A percentile compares a stretch with the other conserved stretches of the same genome.
Evolutionary conservation across 64 coral and sea anemone species (phyloP).

Genomic region (Porites australiensis): DNA sequence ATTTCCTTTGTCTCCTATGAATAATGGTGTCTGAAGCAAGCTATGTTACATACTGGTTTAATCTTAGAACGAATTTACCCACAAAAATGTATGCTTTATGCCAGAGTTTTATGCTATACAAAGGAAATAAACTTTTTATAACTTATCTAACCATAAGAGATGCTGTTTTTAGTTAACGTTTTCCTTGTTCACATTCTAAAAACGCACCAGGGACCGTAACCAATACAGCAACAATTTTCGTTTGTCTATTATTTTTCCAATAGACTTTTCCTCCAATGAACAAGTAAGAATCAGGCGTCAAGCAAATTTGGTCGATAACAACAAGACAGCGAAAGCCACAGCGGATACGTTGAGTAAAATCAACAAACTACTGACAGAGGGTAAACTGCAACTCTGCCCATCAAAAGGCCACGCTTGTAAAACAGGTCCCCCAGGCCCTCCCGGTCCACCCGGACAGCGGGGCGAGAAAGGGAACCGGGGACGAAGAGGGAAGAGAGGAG

Average conservation of each 20-base stretch:
- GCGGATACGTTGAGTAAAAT: neutral
- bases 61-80: too few relatives aligned
- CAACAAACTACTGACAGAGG: constrained; percentile 2
- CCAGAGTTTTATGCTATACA: too few relatives aligned
- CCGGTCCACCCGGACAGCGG: constrained; percentile 25
- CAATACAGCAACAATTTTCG: too few relatives aligned
- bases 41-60: too few relatives aligned
- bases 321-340: neutral
- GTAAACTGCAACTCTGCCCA: neutral
- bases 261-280: neutral
- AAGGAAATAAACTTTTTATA: too few relatives aligned
- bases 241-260: neutral
- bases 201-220: too few relatives aligned
- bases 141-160: too few relatives aligned
- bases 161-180: too few relatives aligned
- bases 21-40: too few relatives aligned
- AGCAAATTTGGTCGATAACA: neutral
- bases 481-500: neutral
- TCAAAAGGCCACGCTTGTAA: neutral
- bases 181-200: too few relatives aligned
- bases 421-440: neutral
- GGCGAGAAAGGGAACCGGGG: constrained; percentile 38
- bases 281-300: neutral
- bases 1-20: too few relatives aligned
- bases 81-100: too few relatives aligned